phyloP scores from a whole-genome alignment of 1,140 invertebrate genomes.

The Euborellia annulipes region DNA sequence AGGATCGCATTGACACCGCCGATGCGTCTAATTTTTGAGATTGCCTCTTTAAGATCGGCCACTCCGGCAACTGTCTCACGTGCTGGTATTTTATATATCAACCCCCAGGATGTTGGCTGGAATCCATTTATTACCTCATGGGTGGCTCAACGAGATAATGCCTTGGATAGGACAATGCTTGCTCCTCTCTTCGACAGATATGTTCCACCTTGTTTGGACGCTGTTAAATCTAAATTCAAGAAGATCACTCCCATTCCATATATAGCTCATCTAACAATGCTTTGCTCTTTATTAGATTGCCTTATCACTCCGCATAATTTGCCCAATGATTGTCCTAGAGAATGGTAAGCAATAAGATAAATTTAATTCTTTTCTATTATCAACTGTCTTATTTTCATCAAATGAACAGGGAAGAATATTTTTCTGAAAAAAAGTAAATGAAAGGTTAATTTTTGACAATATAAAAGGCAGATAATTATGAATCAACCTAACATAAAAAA shows the following conservation, averaged over 20 bases:
- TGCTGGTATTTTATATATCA: conserved; percentile 80
- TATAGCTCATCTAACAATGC: conserved; percentile 77
- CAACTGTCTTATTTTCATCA: too few relatives aligned
- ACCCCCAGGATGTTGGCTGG: conserved; percentile 91
- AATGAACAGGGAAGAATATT: too few relatives aligned
- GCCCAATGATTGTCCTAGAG: conserved; percentile 73
- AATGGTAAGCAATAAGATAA: conserved; percentile 37
- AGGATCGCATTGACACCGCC: conserved; percentile 76
- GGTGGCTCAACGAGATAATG: conserved; percentile 62
- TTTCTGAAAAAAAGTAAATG: too few relatives aligned
- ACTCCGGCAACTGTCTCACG: conserved; percentile 91
- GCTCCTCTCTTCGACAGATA: conserved; percentile 89
- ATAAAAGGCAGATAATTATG: too few relatives aligned
- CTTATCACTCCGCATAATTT: conserved; percentile 65
- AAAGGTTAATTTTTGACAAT: too few relatives aligned
- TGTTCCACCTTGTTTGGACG: conserved; percentile 70
- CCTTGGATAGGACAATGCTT: conserved; percentile 60
- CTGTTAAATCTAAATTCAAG: conserved; percentile 62
- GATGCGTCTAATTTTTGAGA: conserved; percentile 90
- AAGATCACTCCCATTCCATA: conserved; percentile 84
- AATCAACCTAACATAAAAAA: too few relatives aligned
- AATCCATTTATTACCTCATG: conserved; percentile 86
- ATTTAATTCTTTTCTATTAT: too few relatives aligned
- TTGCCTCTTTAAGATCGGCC: conserved; percentile 79
- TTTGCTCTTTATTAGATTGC: conserved; percentile 77